A percentile compares a stretch with the other conserved stretches of the same genome.
These are phyloP conservation scores for Lordiphosa stackelbergi DNA, from an alignment of 1,140 invertebrate genomes.

Conservation along the genomic window DNA sequence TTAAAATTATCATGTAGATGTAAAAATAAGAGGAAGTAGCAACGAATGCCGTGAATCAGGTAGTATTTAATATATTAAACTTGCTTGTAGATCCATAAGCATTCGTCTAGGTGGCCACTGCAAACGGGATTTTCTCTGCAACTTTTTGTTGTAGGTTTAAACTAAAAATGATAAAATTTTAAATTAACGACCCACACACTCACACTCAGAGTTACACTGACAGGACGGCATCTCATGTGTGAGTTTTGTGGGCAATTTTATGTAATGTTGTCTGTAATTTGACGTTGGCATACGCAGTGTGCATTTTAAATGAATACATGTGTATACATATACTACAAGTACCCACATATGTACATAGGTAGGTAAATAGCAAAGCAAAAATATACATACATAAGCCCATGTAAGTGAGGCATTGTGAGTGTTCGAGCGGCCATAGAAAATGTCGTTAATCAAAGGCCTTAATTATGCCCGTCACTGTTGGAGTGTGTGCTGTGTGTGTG, in stretches of 20 bases:
- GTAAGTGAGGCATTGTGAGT: slow-evolving; percentile 17
- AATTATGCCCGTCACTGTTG: neutral
- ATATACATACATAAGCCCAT: slow-evolving; percentile 17
- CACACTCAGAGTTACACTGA: slow-evolving; percentile 22
- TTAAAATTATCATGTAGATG: too few species aligned
- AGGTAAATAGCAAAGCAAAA: slow-evolving; percentile 17
- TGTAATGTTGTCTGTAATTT: slow-evolving; percentile 68
- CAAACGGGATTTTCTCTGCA: slow-evolving; percentile 11
- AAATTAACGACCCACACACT: slow-evolving; percentile 50
- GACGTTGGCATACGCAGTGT: slow-evolving; percentile 54
- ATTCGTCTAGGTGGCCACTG: slow-evolving; percentile 27
- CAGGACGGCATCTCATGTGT: slow-evolving; percentile 13
- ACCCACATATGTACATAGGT: slow-evolving; percentile 8
- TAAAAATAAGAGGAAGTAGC: too few species aligned
- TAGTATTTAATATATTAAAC: too few species aligned
- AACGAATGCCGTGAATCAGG: too few species aligned
- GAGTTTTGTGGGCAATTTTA: slow-evolving; percentile 47
- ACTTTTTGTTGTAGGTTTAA: slow-evolving; percentile 38
- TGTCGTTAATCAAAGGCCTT: slow-evolving; percentile 24
- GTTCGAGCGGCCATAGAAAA: slow-evolving; percentile 17
- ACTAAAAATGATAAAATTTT: slow-evolving; percentile 66
- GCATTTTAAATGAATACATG: slow-evolving; percentile 60
- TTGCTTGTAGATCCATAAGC: too few species aligned
- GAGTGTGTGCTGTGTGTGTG: neutral
- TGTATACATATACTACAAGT: slow-evolving; percentile 23